Conservation (phyloP, 2,113 vertebrate species). For the Aegypius monachus region DNA sequence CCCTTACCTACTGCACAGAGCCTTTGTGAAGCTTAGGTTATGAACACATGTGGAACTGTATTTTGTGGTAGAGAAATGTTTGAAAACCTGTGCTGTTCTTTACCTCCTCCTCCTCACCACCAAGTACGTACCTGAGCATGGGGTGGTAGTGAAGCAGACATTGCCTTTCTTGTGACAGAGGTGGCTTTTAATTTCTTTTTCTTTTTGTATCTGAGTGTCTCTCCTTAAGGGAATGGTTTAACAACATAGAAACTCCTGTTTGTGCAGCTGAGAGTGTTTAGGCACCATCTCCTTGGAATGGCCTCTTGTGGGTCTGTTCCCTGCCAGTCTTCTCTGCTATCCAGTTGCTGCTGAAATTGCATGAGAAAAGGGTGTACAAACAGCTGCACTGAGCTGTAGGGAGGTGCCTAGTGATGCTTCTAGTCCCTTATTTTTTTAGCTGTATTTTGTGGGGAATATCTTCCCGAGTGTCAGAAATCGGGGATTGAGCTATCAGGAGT, state of each 20-base stretch:
- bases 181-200: neutral
- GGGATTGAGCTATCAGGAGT: fast-evolving
- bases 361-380: neutral
- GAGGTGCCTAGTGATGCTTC: neutral
- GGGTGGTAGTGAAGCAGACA: fast-evolving
- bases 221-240: neutral
- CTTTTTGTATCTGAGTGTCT: neutral
- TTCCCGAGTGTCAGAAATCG: neutral
- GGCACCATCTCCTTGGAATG: neutral
- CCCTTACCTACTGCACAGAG: fast-evolving
- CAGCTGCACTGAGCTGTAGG: neutral
- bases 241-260: neutral
- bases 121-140: neutral
- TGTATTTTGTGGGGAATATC: neutral
- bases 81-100: neutral
- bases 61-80: neutral
- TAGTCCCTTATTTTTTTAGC: neutral
- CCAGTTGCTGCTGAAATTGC: neutral
- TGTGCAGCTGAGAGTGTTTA: neutral
- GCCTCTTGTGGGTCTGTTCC: neutral
- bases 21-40: neutral
- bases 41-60: neutral
- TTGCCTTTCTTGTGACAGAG: neutral
- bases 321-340: neutral
- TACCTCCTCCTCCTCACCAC: neutral